These are phyloP conservation scores for Trichonephila inaurata DNA, from an alignment of 1,140 invertebrate genomes.

Conservation along the genomic window DNA sequence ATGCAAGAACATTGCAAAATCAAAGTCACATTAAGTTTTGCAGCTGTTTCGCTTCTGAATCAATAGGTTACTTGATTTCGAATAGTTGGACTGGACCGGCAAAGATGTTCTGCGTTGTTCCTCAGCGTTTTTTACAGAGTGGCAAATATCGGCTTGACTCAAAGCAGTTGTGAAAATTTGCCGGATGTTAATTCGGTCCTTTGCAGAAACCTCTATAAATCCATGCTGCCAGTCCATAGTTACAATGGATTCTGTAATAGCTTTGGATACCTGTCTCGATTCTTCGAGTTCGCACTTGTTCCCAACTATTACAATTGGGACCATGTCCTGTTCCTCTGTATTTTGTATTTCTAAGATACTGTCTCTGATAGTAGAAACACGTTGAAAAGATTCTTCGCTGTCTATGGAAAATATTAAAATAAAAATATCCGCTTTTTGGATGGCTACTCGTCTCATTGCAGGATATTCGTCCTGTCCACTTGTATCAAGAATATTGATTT, in stretches of 20 bases:
- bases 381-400: conserved; percentile 91
- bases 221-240: conserved; percentile 94
- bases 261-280: conserved; percentile 81
- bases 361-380: conserved; percentile 89
- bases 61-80: conserved; percentile 28
- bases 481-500: conserved; percentile 93
- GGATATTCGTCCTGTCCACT: conserved; percentile 91
- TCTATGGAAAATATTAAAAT: conserved; percentile 92
- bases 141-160: conserved; percentile 92
- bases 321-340: conserved; percentile 82
- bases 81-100: conserved; percentile 80
- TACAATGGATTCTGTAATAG: conserved; percentile 90
- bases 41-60: conserved; percentile 78
- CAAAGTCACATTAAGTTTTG: conserved; percentile 59
- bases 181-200: conserved; percentile 87
- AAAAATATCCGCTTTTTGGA: conserved; percentile 92
- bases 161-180: conserved; percentile 88
- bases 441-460: conserved; percentile 95
- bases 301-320: conserved; percentile 94
- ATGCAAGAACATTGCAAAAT: too few relatives aligned
- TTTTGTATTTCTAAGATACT: conserved; percentile 91
- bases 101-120: conserved; percentile 88
- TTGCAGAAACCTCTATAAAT: conserved; percentile 93
- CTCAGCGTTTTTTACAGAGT: conserved; percentile 90
- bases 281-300: conserved; percentile 91